Percentiles rank a stretch among this genome's conserved stretches.
Conservation (phyloP, 2,113 vertebrate genomes). For the Microcebus griseorufus region DNA sequence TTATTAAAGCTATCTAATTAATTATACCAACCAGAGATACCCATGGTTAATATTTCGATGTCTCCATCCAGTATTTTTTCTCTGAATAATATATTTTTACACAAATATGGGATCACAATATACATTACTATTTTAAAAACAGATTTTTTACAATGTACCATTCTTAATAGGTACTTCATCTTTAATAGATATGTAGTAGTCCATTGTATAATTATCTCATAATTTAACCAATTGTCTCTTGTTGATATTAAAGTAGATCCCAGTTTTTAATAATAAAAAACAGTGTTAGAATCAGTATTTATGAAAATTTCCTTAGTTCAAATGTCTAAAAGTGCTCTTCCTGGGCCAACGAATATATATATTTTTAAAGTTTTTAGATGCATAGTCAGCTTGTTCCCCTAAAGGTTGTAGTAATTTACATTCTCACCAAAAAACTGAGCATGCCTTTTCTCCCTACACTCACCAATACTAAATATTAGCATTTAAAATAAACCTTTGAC, state of each 20-base stretch:
- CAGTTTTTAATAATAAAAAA: neutral
- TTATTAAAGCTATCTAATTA: neutral
- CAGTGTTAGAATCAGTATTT: neutral
- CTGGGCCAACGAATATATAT: neutral
- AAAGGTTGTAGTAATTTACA: neutral
- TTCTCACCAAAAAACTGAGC: neutral
- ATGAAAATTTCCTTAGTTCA: neutral
- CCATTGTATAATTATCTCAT: neutral
- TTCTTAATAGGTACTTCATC: neutral
- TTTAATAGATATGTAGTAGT: neutral
- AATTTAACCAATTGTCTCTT: neutral
- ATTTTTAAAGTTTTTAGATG: neutral
- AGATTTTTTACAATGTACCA: neutral
- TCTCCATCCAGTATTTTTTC: neutral
- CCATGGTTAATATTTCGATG: neutral
- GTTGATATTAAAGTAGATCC: neutral
- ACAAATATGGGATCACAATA: neutral
- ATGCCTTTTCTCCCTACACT: neutral
- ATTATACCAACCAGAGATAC: neutral
- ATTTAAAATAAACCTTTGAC: neutral
- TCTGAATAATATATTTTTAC: neutral
- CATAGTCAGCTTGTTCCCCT: neutral
- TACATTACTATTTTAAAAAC: slow-evolving; percentile 12
- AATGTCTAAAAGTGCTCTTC: neutral
- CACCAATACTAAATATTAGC: neutral